phyloP scores from a whole-genome alignment of 1,140 invertebrate genomes.

The Probaryconus sp. region DNA sequence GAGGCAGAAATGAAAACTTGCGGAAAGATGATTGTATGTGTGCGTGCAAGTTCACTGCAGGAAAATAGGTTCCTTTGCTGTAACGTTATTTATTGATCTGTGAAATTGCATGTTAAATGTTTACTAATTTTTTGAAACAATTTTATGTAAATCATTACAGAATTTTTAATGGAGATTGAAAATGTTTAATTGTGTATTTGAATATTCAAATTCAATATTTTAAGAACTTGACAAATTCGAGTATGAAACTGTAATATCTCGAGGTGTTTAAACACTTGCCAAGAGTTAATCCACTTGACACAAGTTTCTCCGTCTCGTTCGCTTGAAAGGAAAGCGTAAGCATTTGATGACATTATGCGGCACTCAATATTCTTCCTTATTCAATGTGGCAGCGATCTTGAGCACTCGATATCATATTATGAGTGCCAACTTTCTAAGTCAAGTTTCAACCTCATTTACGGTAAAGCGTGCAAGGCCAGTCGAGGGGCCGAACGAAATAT shows the following conservation, averaged over 20 bases:
- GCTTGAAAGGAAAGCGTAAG: conserved; percentile 9
- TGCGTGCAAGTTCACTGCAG: too few relatives aligned
- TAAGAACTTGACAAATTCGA: background rate
- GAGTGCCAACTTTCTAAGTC: conserved; percentile 57
- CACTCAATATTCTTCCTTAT: conserved; percentile 45
- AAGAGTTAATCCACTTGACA: conserved; percentile 18
- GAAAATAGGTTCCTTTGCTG: too few relatives aligned
- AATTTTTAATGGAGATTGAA: too few relatives aligned
- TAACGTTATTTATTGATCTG: too few relatives aligned
- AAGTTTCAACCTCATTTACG: conserved; percentile 53
- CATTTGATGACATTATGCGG: conserved; percentile 43
- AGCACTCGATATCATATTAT: conserved; percentile 49
- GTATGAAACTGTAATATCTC: too few relatives aligned
- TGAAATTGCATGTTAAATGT: too few relatives aligned
- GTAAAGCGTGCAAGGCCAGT: conserved; percentile 43
- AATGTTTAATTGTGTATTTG: too few relatives aligned
- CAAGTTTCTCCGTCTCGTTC: conserved; percentile 13
- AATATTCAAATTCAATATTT: too few relatives aligned
- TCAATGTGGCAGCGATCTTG: conserved; percentile 39
- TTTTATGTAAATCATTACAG: too few relatives aligned
- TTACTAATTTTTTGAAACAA: too few relatives aligned
- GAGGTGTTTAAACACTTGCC: conserved; percentile 16
- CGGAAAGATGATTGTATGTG: too few relatives aligned
- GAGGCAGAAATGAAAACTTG: too few relatives aligned
- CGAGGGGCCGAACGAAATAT: conserved; percentile 29